Conservation (phyloP, 23 tunicate genomes). For the Trididemnum clinides region DNA sequence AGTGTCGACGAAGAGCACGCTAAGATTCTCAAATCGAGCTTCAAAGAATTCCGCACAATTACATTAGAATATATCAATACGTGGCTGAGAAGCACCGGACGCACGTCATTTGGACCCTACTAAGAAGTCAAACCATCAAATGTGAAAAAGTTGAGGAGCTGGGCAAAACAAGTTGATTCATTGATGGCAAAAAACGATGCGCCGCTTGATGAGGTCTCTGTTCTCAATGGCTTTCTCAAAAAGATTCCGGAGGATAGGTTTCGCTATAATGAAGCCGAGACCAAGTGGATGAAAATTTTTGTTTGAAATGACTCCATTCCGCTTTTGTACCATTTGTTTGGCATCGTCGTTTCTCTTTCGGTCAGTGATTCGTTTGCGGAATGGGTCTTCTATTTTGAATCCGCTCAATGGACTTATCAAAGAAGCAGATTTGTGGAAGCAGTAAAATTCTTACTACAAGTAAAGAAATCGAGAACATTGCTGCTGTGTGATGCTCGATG, state of each 20-base stretch:
- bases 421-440: background rate
- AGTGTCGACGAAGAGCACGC: too few relatives aligned
- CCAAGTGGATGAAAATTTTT: conserved; percentile 23
- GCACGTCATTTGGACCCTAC: background rate
- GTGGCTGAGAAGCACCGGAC: background rate
- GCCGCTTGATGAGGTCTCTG: background rate
- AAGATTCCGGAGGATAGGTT: conserved; percentile 9
- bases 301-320: conserved; percentile 12
- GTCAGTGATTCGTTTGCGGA: background rate
- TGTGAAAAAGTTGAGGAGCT: background rate
- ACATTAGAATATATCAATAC: background rate
- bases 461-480: background rate
- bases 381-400: background rate
- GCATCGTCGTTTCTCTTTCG: background rate
- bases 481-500: background rate
- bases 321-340: background rate
- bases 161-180: background rate
- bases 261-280: conserved; percentile 11
- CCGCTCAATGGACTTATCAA: background rate
- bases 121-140: background rate
- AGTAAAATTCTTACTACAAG: background rate
- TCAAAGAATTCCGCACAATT: too few relatives aligned
- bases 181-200: background rate
- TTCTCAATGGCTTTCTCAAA: background rate
- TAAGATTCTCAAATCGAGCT: too few relatives aligned